Evolutionary conservation across 92 coral and sea anemone species (phyloP), one percentile per base, ranked within the genome.

Genomic region (Meandrina meandrites): DNA sequence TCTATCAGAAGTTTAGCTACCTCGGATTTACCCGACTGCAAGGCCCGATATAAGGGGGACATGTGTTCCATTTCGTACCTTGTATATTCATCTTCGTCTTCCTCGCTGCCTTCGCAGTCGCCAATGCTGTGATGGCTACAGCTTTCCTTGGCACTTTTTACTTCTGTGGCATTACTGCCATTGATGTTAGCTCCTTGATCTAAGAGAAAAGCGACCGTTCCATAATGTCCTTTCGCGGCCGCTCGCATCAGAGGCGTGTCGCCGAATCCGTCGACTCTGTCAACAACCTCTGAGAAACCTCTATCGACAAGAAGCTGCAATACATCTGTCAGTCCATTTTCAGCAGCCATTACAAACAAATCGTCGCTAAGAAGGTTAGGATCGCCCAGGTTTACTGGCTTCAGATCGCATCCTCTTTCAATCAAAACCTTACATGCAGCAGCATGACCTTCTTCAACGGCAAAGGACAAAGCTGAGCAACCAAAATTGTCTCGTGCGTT

Each of bases 141-240:
- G 32, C 4, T 72, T 8, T 72, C 77, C 3, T 16, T 34, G 32
- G 27, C 47, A 31, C 18, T n/a, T 32, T 54, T 45, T 9, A 28
- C 30, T 79, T 67, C 32, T 79, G 69, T 17, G 30, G 7, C 48
- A 32, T 53, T 71, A 40, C n/a, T 36, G 5, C 74, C 85, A 81
- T 83, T 72, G 24, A 83, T 32, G 75, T 13, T 32, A 22, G 87
- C 87, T 83, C 87, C 87, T 30, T 34, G 80, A 1, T 83, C 87
- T 48, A 83, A 32, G 13, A 83, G 79, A 45, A 83, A 50, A 34
- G 32, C 45, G 67, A 83, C 87, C 66, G 69, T 50, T 51, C 51
- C 75, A 48, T 22, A 56, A 22, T 83, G 87, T 17, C 87, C 87
- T 30, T 10, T 15, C 21, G 68, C 56, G 12, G 87, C 79, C 24